Evolutionary conservation across 2,113 vertebrate genomes (phyloP), one percentile per base, ranked within the genome.

Genomic region (Ranitomeya variabilis): DNA sequence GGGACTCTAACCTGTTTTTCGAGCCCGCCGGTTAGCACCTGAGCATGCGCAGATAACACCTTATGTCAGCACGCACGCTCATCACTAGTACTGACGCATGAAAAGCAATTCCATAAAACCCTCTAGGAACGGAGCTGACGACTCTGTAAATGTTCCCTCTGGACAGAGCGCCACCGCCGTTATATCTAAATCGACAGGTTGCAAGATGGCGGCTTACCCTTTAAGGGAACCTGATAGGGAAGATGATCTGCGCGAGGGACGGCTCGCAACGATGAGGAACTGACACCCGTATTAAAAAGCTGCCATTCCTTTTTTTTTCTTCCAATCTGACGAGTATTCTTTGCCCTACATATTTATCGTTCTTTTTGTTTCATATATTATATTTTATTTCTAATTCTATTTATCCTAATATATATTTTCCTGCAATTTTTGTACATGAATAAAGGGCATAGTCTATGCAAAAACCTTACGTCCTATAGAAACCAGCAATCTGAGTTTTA

Each of bases 381-480:
- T 74, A 74, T 45, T 55, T 55, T 79, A 79, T 51, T 23, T 79
- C 23, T 79, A 79, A 79, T 23, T 4, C 0, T 11, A 78, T 52
- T 78, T 54, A n/a, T 18, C 12, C 4, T n/a, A 79, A 55, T 23
- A 79, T 77, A 54, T 77, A 12, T 19, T 77, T 55, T 79, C 52
- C 76, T n/a, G 19, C 19, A 1, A 45, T 52, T 54, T 54, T 79
- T 55, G 76, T 52, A 79, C 45, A 79, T 55, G 9, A 55, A 55
- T 79, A 23, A 82, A 81, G 62, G 14, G 13, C 52, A 55, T 62
- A 81, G 60, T 45, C 80, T 82, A 82, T 82, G 80, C 80, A 31
- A 82, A 45, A 82, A 37, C 80, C 80, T 82, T 66, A 45, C 31
- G 16, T 82, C 59, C 60, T 82, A 21, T 82, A 12, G 18, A 81